Percentiles rank a stretch among this genome's conserved stretches.
Evolutionary conservation across 2,888 invertebrate species (phyloP).

Genomic region (Lissonota sp.): DNA sequence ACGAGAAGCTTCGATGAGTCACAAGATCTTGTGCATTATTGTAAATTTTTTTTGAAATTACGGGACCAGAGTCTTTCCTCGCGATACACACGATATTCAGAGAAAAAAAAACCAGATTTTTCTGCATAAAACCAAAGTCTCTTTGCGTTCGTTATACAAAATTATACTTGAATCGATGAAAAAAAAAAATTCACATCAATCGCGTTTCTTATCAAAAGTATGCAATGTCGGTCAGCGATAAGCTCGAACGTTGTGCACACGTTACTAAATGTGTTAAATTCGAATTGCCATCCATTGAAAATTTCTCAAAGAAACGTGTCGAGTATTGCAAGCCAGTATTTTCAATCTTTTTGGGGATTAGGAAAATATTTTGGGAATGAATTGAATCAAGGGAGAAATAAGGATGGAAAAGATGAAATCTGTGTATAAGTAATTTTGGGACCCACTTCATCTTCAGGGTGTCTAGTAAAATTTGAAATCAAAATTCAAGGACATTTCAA

Average conservation of each 20-base stretch:
- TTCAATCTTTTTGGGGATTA: neutral
- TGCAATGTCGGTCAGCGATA: slow-evolving; percentile 30
- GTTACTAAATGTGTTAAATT: neutral
- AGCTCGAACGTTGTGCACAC: neutral
- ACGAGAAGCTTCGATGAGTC: slow-evolving; percentile 25
- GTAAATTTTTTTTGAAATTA: slow-evolving; percentile 11
- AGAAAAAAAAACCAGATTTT: neutral
- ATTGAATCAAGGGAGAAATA: neutral
- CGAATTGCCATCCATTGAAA: neutral
- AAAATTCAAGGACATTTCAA: too few relatives aligned
- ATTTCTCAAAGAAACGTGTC: neutral
- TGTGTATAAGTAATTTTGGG: neutral
- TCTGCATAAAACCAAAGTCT: neutral
- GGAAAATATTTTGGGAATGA: too few relatives aligned
- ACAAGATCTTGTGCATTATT: slow-evolving; percentile 16
- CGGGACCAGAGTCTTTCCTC: neutral
- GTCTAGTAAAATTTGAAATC: too few relatives aligned
- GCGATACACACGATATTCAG: neutral
- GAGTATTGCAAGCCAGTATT: neutral
- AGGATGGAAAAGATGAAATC: neutral
- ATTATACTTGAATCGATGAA: too few relatives aligned
- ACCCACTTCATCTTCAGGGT: neutral
- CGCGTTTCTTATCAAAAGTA: slow-evolving; percentile 40
- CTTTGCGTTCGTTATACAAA: neutral
- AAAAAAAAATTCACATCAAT: neutral